phyloP scores from a whole-genome alignment of 2,113 vertebrate genomes.

The Nerophis lumbriciformis region DNA sequence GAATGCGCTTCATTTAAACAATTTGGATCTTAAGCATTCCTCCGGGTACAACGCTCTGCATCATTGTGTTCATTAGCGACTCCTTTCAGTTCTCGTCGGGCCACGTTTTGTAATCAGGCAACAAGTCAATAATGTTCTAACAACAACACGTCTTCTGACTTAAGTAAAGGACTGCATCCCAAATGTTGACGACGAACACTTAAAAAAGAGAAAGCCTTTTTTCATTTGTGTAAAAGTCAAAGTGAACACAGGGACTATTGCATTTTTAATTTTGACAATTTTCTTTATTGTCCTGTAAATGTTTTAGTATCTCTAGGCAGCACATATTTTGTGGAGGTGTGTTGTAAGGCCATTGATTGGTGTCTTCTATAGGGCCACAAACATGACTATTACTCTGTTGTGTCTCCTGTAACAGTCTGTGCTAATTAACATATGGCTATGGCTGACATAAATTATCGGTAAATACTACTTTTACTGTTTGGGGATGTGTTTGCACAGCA shows the following conservation, averaged over 20 bases:
- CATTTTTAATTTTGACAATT: background rate
- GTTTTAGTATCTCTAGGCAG: background rate
- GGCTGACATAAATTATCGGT: too few species aligned
- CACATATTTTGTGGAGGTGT: too few species aligned
- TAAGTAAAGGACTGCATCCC: conserved; percentile 13
- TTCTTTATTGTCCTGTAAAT: background rate
- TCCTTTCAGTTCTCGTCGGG: conserved; percentile 26
- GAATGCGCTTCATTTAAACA: conserved; percentile 30
- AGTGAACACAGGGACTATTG: too few species aligned
- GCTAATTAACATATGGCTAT: background rate
- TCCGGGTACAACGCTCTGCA: conserved; percentile 34
- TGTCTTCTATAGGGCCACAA: too few species aligned
- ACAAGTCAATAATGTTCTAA: conserved; percentile 37
- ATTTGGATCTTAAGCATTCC: conserved; percentile 36
- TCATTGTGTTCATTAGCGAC: conserved; percentile 41
- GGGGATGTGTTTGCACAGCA: too few species aligned
- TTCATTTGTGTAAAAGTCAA: background rate
- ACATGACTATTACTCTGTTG: too few species aligned
- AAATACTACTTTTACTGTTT: too few species aligned
- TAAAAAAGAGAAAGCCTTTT: background rate
- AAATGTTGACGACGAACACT: conserved; percentile 23
- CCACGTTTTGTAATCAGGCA: conserved; percentile 32
- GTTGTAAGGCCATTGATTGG: too few species aligned
- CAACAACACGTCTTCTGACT: conserved; percentile 18
- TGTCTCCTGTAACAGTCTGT: background rate